Evolutionary conservation across 1,140 invertebrate species (phyloP), one percentile per base, ranked within the genome.

Genomic region (Drosophila sulfurigaster): DNA sequence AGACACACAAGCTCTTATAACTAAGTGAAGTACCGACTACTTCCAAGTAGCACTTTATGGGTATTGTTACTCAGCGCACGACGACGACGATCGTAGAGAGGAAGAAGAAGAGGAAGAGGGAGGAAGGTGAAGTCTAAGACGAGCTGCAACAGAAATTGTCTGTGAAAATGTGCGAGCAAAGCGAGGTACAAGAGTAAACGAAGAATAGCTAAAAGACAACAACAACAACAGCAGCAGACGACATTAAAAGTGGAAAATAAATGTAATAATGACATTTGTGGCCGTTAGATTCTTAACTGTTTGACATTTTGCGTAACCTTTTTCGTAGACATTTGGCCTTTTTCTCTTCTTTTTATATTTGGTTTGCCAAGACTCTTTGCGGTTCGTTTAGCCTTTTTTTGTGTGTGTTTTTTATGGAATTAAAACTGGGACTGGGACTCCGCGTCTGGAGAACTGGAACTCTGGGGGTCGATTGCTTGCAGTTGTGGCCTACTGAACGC

Each of bases 261-360:
- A 81, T 89, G 85, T 89, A 90, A 89, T 90, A 89, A 89, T 85
- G 85, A 81, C 85, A 85, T 87, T 91, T 91, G 76, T 78, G 76
- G 82, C 90, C 90, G 90, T 91, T 91, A 91, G 86, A 82, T 87
- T 91, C 86, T 91, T 91, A 91, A 91, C 90, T 91, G 89, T 91
- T 86, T 91, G 90, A 91, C 90, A 91, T 91, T 91, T 91, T 90
- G 91, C 82, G 87, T 91, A 91, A 91, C 85, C 90, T 91, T 91
- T 83, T 91, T 90, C 81, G 71, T 73, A 85, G 85, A 85, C 85
- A 79, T 85, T 89, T 90, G 78, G 81, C 81, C 85, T 89, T 88
- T 89, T 72, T 67, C 67, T 41, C 25, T 72, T 62, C 38, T 58
- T 56, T 67, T 66, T 46, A 48, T 49, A 48, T 49, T 68, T 63